Evolutionary conservation across 2,888 invertebrate genomes (phyloP).

Genomic region (Alentia gelatinosa): DNA sequence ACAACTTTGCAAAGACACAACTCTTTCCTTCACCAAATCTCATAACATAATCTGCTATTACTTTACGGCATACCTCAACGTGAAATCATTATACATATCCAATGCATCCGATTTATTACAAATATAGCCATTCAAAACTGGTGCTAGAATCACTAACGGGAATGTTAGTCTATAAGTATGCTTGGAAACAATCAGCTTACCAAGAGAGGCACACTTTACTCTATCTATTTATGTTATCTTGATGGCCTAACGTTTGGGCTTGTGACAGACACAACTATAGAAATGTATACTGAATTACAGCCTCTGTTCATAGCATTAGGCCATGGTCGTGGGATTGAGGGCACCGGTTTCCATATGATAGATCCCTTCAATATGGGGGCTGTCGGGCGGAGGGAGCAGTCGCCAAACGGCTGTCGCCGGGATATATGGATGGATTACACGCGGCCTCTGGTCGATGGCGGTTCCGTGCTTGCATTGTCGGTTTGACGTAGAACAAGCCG

Average conservation of each 20-base stretch:
- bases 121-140: no score
- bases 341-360: background rate
- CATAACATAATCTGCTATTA: no score
- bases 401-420: background rate
- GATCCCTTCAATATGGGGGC: background rate
- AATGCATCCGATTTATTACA: no score
- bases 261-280: background rate
- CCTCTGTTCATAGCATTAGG: background rate
- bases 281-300: background rate
- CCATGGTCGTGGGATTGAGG: background rate
- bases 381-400: background rate
- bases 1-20: no score
- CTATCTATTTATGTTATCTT: background rate
- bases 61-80: no score
- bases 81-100: no score
- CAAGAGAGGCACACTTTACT: no score
- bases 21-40: no score
- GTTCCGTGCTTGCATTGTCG: background rate
- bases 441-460: background rate
- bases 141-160: no score
- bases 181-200: no score
- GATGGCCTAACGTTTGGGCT: background rate
- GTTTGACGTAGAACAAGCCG: background rate
- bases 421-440: background rate
- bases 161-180: no score